A percentile compares a stretch with the other conserved stretches of the same genome.
Conservation (phyloP, 2,797 vertebrate genomes). For the Rousettus madagascariensis region DNA sequence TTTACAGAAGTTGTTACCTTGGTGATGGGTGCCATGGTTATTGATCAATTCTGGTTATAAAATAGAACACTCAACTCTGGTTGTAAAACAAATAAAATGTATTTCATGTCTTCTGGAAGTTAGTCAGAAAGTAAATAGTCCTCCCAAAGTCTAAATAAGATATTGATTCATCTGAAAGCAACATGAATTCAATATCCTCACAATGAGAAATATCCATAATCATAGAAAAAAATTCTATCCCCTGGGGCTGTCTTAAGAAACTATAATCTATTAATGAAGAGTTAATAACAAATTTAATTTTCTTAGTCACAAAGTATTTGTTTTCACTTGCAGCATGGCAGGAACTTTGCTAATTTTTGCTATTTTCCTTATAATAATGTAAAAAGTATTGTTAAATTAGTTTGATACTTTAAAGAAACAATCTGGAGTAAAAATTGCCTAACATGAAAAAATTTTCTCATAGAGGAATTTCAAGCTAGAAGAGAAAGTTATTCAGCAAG, state of each 20-base stretch:
- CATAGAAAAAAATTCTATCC: not conserved
- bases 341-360: not conserved
- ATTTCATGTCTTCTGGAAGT: not conserved
- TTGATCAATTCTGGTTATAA: not conserved
- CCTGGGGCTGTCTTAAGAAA: not conserved
- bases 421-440: not conserved
- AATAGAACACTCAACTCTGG: not conserved
- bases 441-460: not conserved
- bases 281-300: not conserved
- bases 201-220: not conserved
- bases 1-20: not conserved
- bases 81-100: not conserved
- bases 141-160: not conserved
- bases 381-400: not conserved
- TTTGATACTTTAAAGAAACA: not conserved
- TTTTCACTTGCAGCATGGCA: not conserved
- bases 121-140: not conserved
- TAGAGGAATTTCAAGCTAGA: not conserved
- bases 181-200: not conserved
- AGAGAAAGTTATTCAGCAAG: not conserved
- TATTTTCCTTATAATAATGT: not conserved
- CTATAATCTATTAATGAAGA: not conserved
- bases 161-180: conserved; percentile 7
- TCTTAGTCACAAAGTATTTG: not conserved
- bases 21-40: not conserved